phyloP scores from a whole-genome alignment of 2,797 vertebrate species.

The Gymnoscopelus microlampas region DNA sequence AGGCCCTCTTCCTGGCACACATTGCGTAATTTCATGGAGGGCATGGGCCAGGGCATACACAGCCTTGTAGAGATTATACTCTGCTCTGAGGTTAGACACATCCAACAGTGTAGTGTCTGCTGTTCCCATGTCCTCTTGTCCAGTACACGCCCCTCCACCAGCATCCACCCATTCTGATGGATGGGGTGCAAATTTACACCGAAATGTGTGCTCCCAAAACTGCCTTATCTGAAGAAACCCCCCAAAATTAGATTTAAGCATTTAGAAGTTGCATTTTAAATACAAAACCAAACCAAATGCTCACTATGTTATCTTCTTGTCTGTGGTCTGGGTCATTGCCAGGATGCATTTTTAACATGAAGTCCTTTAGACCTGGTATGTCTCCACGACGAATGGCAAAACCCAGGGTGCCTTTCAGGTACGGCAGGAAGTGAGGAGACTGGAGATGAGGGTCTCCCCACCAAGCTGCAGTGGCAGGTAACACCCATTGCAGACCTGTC shows the following conservation, averaged over 20 bases:
- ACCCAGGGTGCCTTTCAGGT: slow-evolving; percentile 45
- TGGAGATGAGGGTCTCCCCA: slow-evolving; percentile 17
- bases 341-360: too few relatives aligned
- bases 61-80: slow-evolving; percentile 48
- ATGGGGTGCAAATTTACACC: too few relatives aligned
- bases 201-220: too few relatives aligned
- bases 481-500: slow-evolving; percentile 32
- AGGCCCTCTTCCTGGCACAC: slow-evolving; percentile 53
- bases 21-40: slow-evolving; percentile 49
- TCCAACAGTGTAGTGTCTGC: too few relatives aligned
- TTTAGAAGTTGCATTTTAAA: too few relatives aligned
- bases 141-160: too few relatives aligned
- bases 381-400: slow-evolving; percentile 58
- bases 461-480: slow-evolving; percentile 32
- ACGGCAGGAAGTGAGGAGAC: slow-evolving; percentile 25
- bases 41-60: slow-evolving; percentile 65
- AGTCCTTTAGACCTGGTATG: slow-evolving; percentile 48
- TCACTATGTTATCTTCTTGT: slow-evolving; percentile 15
- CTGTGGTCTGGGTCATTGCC: too few relatives aligned
- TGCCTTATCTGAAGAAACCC: slow-evolving; percentile 8
- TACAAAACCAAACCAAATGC: slow-evolving; percentile 26
- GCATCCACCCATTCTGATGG: too few relatives aligned
- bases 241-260: not conserved
- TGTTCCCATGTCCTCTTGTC: too few relatives aligned
- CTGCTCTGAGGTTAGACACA: slow-evolving; percentile 2